phyloP scores from a whole-genome alignment of 1,140 invertebrate genomes.

The Drosophila santomea region DNA sequence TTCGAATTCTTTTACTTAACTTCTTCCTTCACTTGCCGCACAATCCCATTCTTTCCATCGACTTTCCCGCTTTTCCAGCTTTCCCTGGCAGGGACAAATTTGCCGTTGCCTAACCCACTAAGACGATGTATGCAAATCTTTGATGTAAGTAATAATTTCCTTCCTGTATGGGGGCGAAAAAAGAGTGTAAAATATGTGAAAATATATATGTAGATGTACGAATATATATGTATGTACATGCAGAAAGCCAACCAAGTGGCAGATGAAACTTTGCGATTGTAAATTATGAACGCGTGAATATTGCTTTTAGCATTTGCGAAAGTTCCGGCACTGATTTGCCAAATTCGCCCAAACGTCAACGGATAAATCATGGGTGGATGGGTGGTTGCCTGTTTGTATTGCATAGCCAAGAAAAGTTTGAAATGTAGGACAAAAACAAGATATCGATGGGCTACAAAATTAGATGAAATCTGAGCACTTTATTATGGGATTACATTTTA shows the following conservation, averaged over 20 bases:
- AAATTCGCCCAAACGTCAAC: slow-evolving; percentile 48
- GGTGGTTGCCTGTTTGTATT: background rate
- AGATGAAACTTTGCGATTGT: slow-evolving; percentile 69
- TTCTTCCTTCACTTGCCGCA: slow-evolving; percentile 55
- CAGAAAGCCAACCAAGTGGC: slow-evolving; percentile 33
- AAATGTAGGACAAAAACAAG: slow-evolving; percentile 1
- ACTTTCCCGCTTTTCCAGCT: background rate
- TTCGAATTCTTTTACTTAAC: slow-evolving; percentile 78
- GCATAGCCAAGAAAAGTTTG: background rate
- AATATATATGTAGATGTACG: background rate
- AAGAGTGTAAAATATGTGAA: slow-evolving; percentile 1
- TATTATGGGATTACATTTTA: slow-evolving; percentile 11
- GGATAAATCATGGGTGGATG: slow-evolving; percentile 29
- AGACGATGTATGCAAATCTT: slow-evolving; percentile 78
- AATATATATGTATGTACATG: too few species aligned
- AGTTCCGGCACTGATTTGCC: slow-evolving; percentile 62
- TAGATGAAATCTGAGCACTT: background rate
- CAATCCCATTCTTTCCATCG: slow-evolving; percentile 31
- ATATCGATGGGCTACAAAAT: background rate
- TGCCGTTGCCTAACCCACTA: slow-evolving; percentile 50
- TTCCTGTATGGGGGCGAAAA: slow-evolving; percentile 47
- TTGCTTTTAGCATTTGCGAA: slow-evolving; percentile 64
- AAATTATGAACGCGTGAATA: slow-evolving; percentile 78
- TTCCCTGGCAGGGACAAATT: slow-evolving; percentile 33
- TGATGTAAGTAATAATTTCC: slow-evolving; percentile 82